A percentile compares a stretch with the other conserved stretches of the same genome.
These are phyloP conservation scores for Habropoda laboriosa DNA, from an alignment of 1,140 invertebrate species.

Conservation along the genomic window DNA sequence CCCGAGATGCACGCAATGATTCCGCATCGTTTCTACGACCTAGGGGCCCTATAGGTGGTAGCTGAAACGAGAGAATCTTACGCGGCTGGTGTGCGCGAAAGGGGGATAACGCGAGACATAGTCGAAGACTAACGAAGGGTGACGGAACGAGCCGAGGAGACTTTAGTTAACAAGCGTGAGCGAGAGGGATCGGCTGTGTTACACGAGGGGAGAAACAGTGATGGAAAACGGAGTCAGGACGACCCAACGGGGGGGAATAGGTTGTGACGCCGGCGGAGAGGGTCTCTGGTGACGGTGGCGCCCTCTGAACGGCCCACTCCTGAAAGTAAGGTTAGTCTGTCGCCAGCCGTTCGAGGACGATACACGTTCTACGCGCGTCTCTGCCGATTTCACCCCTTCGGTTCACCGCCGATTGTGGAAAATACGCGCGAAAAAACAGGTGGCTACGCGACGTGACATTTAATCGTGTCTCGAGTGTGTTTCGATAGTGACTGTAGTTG, in stretches of 20 bases:
- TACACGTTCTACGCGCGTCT: constrained; percentile 52
- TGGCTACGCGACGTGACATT: constrained; percentile 25
- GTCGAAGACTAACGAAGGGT: constrained; percentile 48
- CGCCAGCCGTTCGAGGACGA: constrained; percentile 72
- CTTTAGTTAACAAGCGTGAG: constrained; percentile 34
- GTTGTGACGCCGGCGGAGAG: constrained; percentile 40
- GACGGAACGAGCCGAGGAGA: constrained; percentile 38
- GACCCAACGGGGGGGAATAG: constrained; percentile 14
- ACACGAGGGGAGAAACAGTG: constrained; percentile 34
- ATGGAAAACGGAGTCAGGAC: constrained; percentile 57
- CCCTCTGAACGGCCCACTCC: constrained; percentile 69
- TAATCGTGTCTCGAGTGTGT: not conserved
- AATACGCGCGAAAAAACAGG: constrained; percentile 48
- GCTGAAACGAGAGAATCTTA: constrained; percentile 7
- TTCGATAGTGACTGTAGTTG: not conserved
- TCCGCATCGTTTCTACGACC: constrained; percentile 42
- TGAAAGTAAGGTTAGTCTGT: constrained; percentile 76
- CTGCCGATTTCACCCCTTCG: constrained; percentile 24
- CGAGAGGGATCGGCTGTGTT: not conserved
- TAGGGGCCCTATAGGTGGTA: constrained; percentile 23
- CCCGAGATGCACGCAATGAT: constrained; percentile 44
- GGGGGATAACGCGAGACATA: constrained; percentile 1
- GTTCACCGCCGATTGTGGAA: not conserved
- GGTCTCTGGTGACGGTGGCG: constrained; percentile 61
- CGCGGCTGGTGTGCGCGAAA: not conserved